Evolutionary conservation across 2,797 vertebrate species (phyloP).

Genomic region (Neoniphon sammara): DNA sequence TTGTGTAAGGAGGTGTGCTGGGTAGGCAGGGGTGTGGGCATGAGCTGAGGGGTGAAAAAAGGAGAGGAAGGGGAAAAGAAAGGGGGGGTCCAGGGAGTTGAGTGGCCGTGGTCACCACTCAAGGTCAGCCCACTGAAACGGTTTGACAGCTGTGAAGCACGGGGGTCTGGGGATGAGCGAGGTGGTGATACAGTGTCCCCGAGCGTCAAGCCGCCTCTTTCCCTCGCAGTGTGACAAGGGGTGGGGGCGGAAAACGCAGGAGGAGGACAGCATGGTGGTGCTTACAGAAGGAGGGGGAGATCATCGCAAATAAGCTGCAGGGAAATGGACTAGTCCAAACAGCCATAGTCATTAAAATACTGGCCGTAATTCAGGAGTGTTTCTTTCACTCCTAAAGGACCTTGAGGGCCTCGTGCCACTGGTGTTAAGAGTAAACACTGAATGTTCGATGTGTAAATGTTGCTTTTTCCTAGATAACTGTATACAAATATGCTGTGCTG

Average conservation of each 20-base stretch:
- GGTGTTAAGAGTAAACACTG: too few relatives aligned
- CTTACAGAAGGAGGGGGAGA: background rate
- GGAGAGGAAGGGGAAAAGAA: background rate
- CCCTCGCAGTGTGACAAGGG: background rate
- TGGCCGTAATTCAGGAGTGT: too few relatives aligned
- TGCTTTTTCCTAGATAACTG: too few relatives aligned
- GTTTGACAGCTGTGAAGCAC: background rate
- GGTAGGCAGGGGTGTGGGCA: background rate
- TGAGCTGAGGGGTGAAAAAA: background rate
- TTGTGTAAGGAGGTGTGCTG: background rate
- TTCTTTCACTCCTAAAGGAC: background rate
- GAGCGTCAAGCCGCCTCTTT: background rate
- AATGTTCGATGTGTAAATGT: too few relatives aligned
- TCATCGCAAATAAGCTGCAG: background rate
- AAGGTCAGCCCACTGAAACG: constrained; percentile 29
- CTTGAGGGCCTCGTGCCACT: too few relatives aligned
- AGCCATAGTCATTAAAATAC: background rate
- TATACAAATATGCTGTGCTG: too few relatives aligned
- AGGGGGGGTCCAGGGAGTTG: background rate
- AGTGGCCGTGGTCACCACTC: constrained; percentile 17
- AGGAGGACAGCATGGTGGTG: background rate
- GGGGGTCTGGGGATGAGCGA: background rate
- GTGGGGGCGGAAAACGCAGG: background rate
- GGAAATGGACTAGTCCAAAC: background rate
- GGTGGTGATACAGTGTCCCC: background rate